Conservation (phyloP, 2,888 invertebrate species). For the Parasteatoda lunata region DNA sequence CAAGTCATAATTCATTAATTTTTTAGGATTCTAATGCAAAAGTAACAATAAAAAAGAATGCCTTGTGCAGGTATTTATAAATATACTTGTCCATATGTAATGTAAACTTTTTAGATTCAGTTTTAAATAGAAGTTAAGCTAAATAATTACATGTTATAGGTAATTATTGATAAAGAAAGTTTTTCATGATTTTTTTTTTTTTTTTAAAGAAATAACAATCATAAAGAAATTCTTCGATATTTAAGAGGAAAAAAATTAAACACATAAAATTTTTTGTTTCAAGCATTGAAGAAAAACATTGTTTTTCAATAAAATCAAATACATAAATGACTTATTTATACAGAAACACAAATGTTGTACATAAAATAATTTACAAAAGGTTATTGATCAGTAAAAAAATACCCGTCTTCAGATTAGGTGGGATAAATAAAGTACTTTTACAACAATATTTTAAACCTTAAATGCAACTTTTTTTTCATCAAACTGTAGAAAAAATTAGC, state of each 20-base stretch:
- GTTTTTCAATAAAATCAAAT: not conserved
- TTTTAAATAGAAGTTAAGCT: too few relatives aligned
- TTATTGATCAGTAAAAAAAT: slow-evolving; percentile 64
- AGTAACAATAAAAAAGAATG: too few relatives aligned
- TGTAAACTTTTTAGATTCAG: too few relatives aligned
- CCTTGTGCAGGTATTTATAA: too few relatives aligned
- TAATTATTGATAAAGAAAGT: too few relatives aligned
- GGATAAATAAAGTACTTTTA: slow-evolving; percentile 10
- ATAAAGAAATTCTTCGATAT: not conserved
- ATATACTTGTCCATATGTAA: too few relatives aligned
- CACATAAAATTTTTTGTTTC: not conserved
- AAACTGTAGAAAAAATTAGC: slow-evolving; percentile 2
- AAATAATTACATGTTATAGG: too few relatives aligned
- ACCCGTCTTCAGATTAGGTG: slow-evolving; percentile 63
- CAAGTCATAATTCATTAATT: too few relatives aligned
- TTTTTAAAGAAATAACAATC: not conserved
- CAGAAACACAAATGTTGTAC: not conserved
- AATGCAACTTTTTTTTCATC: slow-evolving; percentile 2
- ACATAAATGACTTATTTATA: slow-evolving; percentile 3
- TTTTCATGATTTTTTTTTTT: too few relatives aligned
- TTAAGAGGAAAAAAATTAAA: not conserved
- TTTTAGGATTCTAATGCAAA: too few relatives aligned
- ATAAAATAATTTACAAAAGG: slow-evolving; percentile 32
- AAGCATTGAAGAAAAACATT: too few relatives aligned
- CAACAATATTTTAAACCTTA: not conserved